Percentiles rank a stretch among this genome's conserved stretches.
Evolutionary conservation across 30 jellyfish, hydroid and myxozoan species (phyloP).

Genomic region (Turritopsis rubra): DNA sequence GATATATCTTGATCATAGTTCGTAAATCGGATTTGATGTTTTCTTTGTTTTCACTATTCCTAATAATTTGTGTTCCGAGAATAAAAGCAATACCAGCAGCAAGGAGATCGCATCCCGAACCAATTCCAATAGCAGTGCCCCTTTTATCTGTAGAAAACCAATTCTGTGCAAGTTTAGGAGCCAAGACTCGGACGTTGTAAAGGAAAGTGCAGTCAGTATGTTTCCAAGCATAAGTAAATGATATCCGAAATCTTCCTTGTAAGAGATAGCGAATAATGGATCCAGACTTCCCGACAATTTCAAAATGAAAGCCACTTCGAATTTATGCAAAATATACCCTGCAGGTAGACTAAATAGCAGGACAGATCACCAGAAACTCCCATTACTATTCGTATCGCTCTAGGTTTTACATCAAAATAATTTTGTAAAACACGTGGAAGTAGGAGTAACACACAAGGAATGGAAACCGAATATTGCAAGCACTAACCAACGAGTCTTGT

Average conservation of each 20-base stretch:
- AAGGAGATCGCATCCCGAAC: slow-evolving; percentile 49
- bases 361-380: slow-evolving; percentile 24
- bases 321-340: slow-evolving; percentile 28
- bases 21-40: slow-evolving; percentile 11
- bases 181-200: slow-evolving; percentile 46
- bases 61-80: slow-evolving; percentile 17
- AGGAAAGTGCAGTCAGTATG: slow-evolving; percentile 42
- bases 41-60: neutral
- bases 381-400: slow-evolving; percentile 54
- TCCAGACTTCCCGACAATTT: slow-evolving; percentile 53
- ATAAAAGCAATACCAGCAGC: slow-evolving; percentile 36
- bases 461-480: slow-evolving; percentile 47
- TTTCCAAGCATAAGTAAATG: slow-evolving; percentile 32
- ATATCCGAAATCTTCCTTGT: slow-evolving; percentile 30
- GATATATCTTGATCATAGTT: neutral
- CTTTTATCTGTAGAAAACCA: slow-evolving; percentile 74
- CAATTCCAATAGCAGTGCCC: slow-evolving; percentile 78
- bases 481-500: slow-evolving; percentile 59
- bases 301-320: slow-evolving; percentile 43
- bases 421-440: slow-evolving; percentile 46
- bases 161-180: slow-evolving; percentile 69
- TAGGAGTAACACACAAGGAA: slow-evolving; percentile 40
- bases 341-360: slow-evolving; percentile 54
- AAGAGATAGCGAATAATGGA: slow-evolving; percentile 44
- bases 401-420: slow-evolving; percentile 34